Percentiles rank a stretch among this genome's conserved stretches.
Conservation (phyloP, 2,797 vertebrate species). For the Pteronotus mesoamericanus region DNA sequence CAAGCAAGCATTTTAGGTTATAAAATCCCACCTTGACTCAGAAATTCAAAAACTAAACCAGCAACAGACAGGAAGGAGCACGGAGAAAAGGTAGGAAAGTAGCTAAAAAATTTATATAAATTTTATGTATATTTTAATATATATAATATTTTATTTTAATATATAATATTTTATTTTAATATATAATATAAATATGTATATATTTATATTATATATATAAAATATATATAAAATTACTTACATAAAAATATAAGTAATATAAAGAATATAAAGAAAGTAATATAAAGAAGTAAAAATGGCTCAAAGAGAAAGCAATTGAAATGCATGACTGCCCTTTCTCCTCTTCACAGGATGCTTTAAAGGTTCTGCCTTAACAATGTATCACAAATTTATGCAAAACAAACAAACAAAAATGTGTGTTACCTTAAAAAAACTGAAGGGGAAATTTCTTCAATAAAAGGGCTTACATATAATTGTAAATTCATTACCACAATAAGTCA, state of each 20-base stretch:
- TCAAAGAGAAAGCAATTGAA: not conserved
- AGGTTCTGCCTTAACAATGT: conserved; percentile 74
- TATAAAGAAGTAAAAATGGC: not conserved
- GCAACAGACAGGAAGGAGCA: not conserved
- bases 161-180: no score
- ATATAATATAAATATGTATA: no score
- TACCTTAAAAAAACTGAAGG: conserved; percentile 74
- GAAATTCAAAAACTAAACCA: not conserved
- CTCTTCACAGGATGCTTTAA: conserved; percentile 61
- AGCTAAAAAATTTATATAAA: no score
- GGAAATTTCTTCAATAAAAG: not conserved
- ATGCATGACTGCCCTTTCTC: not conserved
- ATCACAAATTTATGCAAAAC: conserved; percentile 79
- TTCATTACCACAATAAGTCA: not conserved
- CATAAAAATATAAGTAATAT: no score
- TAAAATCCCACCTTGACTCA: not conserved
- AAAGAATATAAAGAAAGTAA: not conserved
- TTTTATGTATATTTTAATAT: no score
- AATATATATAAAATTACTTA: no score
- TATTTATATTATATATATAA: no score
- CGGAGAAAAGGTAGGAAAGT: not conserved
- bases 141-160: no score
- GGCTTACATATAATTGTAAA: not conserved
- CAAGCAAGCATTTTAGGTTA: not conserved
- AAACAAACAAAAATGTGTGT: conserved; percentile 61